Evolutionary conservation across 2,797 vertebrate species (phyloP), one percentile per base, ranked within the genome.

Genomic region (Phyllotis vaccarum): DNA sequence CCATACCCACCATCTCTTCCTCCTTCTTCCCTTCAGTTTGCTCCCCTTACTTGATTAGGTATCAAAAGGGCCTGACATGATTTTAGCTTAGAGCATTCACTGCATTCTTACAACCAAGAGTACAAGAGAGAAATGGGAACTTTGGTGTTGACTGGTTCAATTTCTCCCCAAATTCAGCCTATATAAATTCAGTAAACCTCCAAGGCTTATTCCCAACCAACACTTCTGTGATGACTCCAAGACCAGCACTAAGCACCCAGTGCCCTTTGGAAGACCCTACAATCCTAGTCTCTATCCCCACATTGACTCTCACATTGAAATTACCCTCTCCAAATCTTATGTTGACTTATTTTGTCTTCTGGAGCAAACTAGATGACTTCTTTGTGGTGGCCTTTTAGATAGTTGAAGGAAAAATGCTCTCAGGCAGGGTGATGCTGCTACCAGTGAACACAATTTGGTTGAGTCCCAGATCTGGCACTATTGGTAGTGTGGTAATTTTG

Each of bases 121-220:
- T 78, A 43, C 81, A 91, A 88, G 94, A 75, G 34, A 58, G 40
- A 74, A 76, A 80, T 31, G 12, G 22, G 52, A n/a, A 52, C 60
- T 90, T 74, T 24, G 4, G 75, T 24, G 3, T 79, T 49, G 34
- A 66, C 68, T 66, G 54, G 75, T 72, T 78, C 74, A 58, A 2
- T 31, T 64, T 89, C 75, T 92, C 40, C 8, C 60, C 13, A 82
- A 29, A 81, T 29, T 95, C 56, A 62, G 60, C n/a, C n/a, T n/a
- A n/a, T n/a, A n/a, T n/a, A n/a, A n/a, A n/a, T n/a, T 95, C 56
- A 62, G 60, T 96, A 78, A 74, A 31, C 54, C 43, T 85, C 85
- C 91, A 62, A 88, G 22, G 29, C 56, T 80, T n/a, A 21, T 40
- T 52, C 54, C 43, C 75, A 54, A 19, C 29, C 80, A 80, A 46